These are phyloP conservation scores for Macrosiphum euphorbiae DNA, from an alignment of 2,888 invertebrate species.

Conservation along the genomic window DNA sequence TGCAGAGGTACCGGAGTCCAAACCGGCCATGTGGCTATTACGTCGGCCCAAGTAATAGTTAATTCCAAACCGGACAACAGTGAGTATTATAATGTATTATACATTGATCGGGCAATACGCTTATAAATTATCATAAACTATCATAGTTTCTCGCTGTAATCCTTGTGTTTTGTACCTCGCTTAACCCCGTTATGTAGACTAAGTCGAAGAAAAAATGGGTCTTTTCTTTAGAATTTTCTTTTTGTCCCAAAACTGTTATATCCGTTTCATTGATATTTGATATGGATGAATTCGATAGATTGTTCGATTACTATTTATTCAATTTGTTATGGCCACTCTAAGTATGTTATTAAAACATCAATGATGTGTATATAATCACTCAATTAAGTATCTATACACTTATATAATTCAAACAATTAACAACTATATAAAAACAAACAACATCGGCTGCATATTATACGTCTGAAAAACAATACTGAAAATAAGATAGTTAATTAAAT, in stretches of 20 bases:
- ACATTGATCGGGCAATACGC: background rate
- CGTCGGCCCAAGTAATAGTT: conserved; percentile 67
- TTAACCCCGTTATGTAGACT: background rate
- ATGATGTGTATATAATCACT: background rate
- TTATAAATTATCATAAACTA: background rate
- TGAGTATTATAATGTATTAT: conserved; percentile 63
- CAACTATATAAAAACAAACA: background rate
- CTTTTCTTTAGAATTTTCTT: background rate
- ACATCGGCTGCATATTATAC: background rate
- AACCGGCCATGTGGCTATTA: conserved; percentile 70
- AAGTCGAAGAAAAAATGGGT: background rate
- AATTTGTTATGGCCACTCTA: background rate
- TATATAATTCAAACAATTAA: conserved; percentile 3
- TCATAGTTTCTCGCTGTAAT: background rate
- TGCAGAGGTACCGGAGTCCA: conserved; percentile 82
- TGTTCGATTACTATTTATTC: background rate
- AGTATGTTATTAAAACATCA: conserved; percentile 9
- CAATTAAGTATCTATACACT: background rate
- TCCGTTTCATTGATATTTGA: background rate
- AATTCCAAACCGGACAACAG: conserved; percentile 68
- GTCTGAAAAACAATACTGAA: conserved; percentile 30
- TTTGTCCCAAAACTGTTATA: background rate
- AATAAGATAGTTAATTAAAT: conserved; percentile 14
- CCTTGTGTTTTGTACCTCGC: background rate
- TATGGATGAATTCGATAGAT: too few species aligned